Evolutionary conservation across 92 coral and sea anemone genomes (phyloP), one percentile per base, ranked within the genome.

Genomic region (Parazoanthus swiftii): DNA sequence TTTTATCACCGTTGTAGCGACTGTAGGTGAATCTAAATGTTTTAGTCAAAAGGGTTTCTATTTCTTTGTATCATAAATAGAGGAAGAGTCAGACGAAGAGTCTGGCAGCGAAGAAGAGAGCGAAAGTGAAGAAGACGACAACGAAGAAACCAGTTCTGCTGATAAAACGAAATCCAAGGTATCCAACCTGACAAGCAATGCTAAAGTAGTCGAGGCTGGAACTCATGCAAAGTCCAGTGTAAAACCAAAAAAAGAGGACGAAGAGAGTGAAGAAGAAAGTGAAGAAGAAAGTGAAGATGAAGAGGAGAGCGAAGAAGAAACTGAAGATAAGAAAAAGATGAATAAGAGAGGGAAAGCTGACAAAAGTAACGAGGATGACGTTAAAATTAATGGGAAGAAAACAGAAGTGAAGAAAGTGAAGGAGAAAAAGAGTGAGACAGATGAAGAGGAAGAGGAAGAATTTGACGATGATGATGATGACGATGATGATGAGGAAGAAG

Each of bases 221-320:
- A 48, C 20, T 33, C 48, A 86, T 1, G n/a, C 26, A 2, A 56
- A 50, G 29, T 37, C 86, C 0, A 37, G 36, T 13, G 80, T 43
- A 50, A 73, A 83, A 50, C 65, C 66, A 18, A 76, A 29, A 46
- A 85, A 89, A 1, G 81, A 86, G 15, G 92, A 68, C 23, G 89
- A 91, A 42, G 92, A 90, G 33, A 88, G 89, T 36, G 89, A 88
- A 36, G 89, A 90, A 9, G 89, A 56, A 10, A 88, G 89, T 26
- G 91, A 76, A 1, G 89, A 86, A 6, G 90, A 86, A 81, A 90
- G 88, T 29, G 92, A 91, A 56, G 86, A 89, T 15, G 81, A 68
- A 21, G 88, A 91, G 1, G 88, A 93, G 0, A 87, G 82, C 0
- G 94, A 91, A 26, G 85, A 92, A 11, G 38, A 90, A 21, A 81